Conservation (phyloP, 2,797 vertebrate genomes). For the Rhyacichthys aspro region DNA sequence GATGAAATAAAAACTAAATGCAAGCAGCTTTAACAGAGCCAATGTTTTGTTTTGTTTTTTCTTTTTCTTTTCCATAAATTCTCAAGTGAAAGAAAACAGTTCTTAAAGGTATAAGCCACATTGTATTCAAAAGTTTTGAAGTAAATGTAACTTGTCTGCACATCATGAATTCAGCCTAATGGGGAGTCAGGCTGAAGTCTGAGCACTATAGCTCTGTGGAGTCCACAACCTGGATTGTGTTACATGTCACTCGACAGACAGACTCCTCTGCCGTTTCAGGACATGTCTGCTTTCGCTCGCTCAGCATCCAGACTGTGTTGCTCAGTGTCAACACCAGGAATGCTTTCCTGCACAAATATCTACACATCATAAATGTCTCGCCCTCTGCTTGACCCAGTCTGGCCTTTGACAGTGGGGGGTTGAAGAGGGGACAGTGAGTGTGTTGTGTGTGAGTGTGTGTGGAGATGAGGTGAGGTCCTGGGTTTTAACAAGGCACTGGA, state of each 20-base stretch:
- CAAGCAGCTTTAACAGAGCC: no score
- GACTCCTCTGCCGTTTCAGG: slow-evolving; percentile 29
- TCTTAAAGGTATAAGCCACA: no score
- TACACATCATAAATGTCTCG: slow-evolving; percentile 82
- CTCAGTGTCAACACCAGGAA: slow-evolving; percentile 72
- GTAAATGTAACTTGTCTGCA: no score
- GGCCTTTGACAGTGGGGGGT: slow-evolving; percentile 68
- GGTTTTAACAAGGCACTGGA: slow-evolving; percentile 66
- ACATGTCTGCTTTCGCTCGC: slow-evolving; percentile 52
- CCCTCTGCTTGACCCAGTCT: slow-evolving; percentile 75
- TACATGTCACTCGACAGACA: slow-evolving; percentile 41
- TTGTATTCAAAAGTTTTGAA: no score
- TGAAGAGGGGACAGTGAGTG: slow-evolving; percentile 60
- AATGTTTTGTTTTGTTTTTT: no score
- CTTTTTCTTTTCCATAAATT: no score
- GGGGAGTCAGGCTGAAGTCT: neutral
- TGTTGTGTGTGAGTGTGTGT: slow-evolving; percentile 39
- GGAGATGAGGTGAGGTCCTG: slow-evolving; percentile 47
- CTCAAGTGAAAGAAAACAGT: no score
- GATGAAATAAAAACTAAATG: no score
- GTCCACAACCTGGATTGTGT: slow-evolving; percentile 30
- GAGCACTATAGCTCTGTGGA: slow-evolving; percentile 13
- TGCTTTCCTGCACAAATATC: slow-evolving; percentile 78
- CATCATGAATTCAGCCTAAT: no score
- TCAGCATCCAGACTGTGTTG: slow-evolving; percentile 66